Percentiles rank a stretch among this genome's conserved stretches.
Evolutionary conservation across 1,140 invertebrate genomes (phyloP).

Genomic region (Drosophila sp.): DNA sequence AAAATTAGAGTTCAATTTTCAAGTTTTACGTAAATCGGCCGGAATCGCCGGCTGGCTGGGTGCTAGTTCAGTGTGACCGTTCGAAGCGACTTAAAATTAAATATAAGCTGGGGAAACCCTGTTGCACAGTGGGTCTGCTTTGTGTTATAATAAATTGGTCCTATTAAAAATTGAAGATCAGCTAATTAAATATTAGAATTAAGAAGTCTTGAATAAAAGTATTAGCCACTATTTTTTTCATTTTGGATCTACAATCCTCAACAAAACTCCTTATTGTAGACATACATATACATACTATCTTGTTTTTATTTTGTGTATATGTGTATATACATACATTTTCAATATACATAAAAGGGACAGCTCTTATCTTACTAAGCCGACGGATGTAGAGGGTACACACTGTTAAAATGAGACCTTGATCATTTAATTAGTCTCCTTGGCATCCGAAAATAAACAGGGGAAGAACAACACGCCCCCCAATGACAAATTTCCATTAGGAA

Average conservation of each 20-base stretch:
- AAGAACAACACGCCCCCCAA: neutral
- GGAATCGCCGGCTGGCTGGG: constrained; percentile 64
- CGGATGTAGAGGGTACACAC: neutral
- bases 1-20: constrained; percentile 5
- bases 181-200: too few relatives aligned
- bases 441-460: neutral
- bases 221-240: too few relatives aligned
- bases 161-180: too few relatives aligned
- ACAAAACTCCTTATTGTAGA: too few relatives aligned
- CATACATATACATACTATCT: neutral
- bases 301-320: neutral
- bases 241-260: too few relatives aligned
- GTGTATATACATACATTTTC: neutral
- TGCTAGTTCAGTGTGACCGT: constrained; percentile 29
- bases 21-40: constrained; percentile 71
- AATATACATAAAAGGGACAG: neutral
- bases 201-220: too few relatives aligned
- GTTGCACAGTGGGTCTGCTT: neutral
- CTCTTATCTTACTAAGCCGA: too few relatives aligned
- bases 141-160: neutral
- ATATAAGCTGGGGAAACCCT: neutral
- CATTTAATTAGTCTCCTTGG: neutral
- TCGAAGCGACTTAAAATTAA: neutral
- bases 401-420: neutral
- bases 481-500: neutral